Base-by-base conservation (phyloP, 2,888 invertebrate genomes). In the Sarcophaga subvicina region DNA sequence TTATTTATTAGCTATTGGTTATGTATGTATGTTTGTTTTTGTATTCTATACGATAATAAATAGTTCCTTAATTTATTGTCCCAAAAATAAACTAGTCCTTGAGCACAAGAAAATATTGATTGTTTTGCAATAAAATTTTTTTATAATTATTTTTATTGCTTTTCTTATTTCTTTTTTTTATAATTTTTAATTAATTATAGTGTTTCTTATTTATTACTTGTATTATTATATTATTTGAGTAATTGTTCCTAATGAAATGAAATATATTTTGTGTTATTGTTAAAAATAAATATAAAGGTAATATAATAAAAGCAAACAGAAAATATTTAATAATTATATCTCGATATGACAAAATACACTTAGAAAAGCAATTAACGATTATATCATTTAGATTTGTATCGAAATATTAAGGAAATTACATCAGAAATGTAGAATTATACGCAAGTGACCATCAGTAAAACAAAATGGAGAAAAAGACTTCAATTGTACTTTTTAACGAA, bases 241-340 rank as follows among this genome's bases (percentile, higher is more conserved):
- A 73, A 67, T 47, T 69, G 73, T 75, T 69, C 62, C 78, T 77
- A 81, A 2, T 17, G 12, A 12, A 22, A 63, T 81, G 72, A 79
- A 49, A 37, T 37, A 37, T 37, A 37, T 6, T 37, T 37, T 70
- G 20, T 62, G 62, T 79, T 71, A 63, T 70, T 79, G 63, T 79
- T 70, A 63, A 20, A 69, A 37, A 22, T 49, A 47, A 37, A 6
- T 37, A 37, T 37, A 37, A 37, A 37, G 37, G 37, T 37, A 37
- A 37, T 37, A 6, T 37, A 6, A 37, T 37, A 60, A 45, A 60
- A 49, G 1, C 37, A 27, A 12, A 59, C 17, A 17, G 14, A 75
- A 54, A 20, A 49, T 27, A 27, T 49, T 2, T 64, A 27, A 20
- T 37, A 37, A 66, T 66, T 59, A 37, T 37, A 77, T 45, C 54